Base-by-base conservation (phyloP, 2,113 vertebrate genomes). In the Oryzias javanicus region DNA sequence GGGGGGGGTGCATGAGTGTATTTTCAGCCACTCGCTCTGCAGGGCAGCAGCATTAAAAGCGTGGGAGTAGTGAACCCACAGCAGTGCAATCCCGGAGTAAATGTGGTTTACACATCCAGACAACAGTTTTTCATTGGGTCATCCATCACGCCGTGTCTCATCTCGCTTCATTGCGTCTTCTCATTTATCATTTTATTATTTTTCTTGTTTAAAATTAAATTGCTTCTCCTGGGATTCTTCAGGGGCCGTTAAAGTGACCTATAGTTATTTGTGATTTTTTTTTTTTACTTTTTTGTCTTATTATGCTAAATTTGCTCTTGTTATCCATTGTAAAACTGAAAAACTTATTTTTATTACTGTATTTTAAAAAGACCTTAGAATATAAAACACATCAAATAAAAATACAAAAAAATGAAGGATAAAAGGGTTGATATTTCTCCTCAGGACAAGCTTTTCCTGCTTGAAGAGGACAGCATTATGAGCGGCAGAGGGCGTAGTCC, bases 401-500 rank as follows among this genome's bases (percentile, higher is more conserved):
- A 35, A 35, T 3, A 10, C n/a, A 12, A 35, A 12, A 12, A 35
- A 35, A 2, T 10, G 3, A 10, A 10, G 8, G 10, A 1, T 12
- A 8, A 35, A 12, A 12, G 35, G 10, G 35, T 35, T 35, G 3
- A 35, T 3, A 67, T 17, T 64, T 64, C 45, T 56, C 14, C 76
- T 53, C 66, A 96, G 95, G 93, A 91, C 59, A 90, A 83, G 41
- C 72, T 88, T 50, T 98, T 98, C 86, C 81, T 87, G 47, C 84
- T 98, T 82, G 94, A 98, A 75, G 84, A 80, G 0, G 91, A 95
- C 65, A 92, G 91, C 67, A 63, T 91, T 19, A 93, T 94, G 67
- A 91, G 92, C 70, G 96, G 96, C 78, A 90, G 93, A 87, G 96
- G 96, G 64, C 92, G 94, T 70, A 95, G 94, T 77, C 97, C 97